Base-by-base conservation (phyloP, 2,113 vertebrate species). In the Isichthys henryi region DNA sequence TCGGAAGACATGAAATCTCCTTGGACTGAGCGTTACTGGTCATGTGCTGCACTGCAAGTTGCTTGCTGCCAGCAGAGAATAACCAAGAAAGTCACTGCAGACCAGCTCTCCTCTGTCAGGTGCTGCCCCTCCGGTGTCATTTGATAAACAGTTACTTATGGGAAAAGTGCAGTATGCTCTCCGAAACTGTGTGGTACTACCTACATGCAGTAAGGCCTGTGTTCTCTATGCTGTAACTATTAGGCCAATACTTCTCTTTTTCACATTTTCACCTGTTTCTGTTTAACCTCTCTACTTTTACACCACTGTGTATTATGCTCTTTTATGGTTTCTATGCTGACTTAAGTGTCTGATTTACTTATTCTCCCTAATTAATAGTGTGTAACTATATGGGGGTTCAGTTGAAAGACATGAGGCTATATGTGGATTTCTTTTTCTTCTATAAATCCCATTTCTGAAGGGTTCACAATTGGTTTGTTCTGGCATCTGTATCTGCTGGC, bases 261-360 rank as follows among this genome's bases (percentile, higher is more conserved):
- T 91, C 88, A 93, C 11, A 8, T 85, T 89, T 92, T 88, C 93
- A 82, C 11, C 39, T 82, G 19, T 83, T 45, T 84, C 17, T 23
- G 45, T 46, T 50, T 31, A 27, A 50, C 49, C n/a, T 13, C 50
- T 87, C n/a, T 17, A 31, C n/a, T 66, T 3, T 66, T 66, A 27
- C 9, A 27, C 58, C 3, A 3, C n/a, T 66, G n/a, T 27, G 58
- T 27, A n/a, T 48, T 86, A n/a, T 50, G 21, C 5, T 86, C 53
- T 66, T 66, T 66, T 66, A 66, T 27, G 46, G 43, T 50, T 49
- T 85, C 21, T 27, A 4, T 35, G 4, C 2, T 74, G n/a, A 74
- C 31, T 74, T 74, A 27, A 74, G 2, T 35, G 66, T 35, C 35
- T 15, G 31, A 15, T 35, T 74, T 74, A 31, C 66, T 31, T 35